Conservation (phyloP, 2,113 vertebrate species). For the Nothobranchius furzeri region DNA sequence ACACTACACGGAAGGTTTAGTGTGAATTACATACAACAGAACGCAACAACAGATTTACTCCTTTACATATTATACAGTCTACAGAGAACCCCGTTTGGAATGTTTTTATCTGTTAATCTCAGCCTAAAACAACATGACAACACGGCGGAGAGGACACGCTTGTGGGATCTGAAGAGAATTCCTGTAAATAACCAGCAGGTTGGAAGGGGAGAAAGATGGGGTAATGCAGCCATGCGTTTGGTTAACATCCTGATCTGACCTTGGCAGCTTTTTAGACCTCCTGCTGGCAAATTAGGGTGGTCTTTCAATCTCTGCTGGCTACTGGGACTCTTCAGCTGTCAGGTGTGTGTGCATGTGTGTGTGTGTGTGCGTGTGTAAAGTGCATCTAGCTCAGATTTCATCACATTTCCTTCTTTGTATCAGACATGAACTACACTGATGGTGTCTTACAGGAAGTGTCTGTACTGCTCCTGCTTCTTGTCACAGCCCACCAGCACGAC, state of each 20-base stretch:
- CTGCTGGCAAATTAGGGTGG: constrained; percentile 45
- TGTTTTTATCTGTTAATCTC: constrained; percentile 34
- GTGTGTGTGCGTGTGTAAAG: constrained; percentile 27
- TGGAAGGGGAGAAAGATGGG: constrained; percentile 38
- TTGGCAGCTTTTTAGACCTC: constrained; percentile 45
- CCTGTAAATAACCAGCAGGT: constrained; percentile 45
- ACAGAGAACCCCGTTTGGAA: constrained; percentile 48
- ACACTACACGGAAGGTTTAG: constrained; percentile 31
- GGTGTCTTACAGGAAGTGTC: neutral
- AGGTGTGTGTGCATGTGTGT: constrained; percentile 27
- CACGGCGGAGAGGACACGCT: constrained; percentile 41
- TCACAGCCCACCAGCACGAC: constrained; percentile 4
- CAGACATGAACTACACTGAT: constrained; percentile 12
- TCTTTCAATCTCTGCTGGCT: constrained; percentile 57
- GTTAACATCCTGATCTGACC: constrained; percentile 19
- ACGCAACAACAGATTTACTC: constrained; percentile 43
- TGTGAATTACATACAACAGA: constrained; percentile 41
- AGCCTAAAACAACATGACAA: constrained; percentile 22
- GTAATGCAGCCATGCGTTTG: constrained; percentile 44
- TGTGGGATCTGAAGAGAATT: constrained; percentile 45
- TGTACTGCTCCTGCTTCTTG: constrained; percentile 2
- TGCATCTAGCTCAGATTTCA: constrained; percentile 55
- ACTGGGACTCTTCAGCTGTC: constrained; percentile 47
- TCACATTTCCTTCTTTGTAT: constrained; percentile 26
- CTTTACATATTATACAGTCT: constrained; percentile 57